Evolutionary conservation across 2,888 invertebrate species (phyloP), one percentile per base, ranked within the genome.

Genomic region (Acronicta leporina): DNA sequence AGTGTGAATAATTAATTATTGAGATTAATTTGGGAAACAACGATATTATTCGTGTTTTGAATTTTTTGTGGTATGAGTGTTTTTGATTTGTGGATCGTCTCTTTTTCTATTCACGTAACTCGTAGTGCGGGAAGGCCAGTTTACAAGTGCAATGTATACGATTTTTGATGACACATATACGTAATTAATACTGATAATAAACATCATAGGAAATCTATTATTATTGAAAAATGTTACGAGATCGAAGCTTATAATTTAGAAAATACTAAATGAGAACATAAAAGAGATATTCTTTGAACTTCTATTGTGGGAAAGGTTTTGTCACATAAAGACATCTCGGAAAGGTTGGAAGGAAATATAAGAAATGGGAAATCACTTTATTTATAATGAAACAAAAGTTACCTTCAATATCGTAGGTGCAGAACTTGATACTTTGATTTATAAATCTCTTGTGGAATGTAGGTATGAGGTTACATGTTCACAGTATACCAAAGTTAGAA

Each of bases 141-240:
- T 91, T 88, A 91, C 91, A 91, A 91, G 94, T 94, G 95, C 95
- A 95, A 94, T 95, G 94, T 94, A 94, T 94, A 95, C 94, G 94
- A 95, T 94, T 94, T 90, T 93, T 92, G 90, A 93, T 86, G 90
- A 93, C 92, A 91, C 90, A 94, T 94, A 94, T 94, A 94, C 94
- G 93, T 94, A 94, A 93, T 90, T 79, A 75, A 87, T 88, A 90
- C 89, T 91, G 90, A 92, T 92, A 91, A 88, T 91, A 87, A 91
- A 91, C 87, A 83, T 92, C 88, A 91, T 92, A 92, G 86, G 86
- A 85, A 90, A 90, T 88, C 86, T 91, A 88, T 88, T 86, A 88
- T 88, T 86, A 91, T 90, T 89, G 87, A 91, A 91, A 90, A 91
- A 87, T 90, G 89, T 92, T 91, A 89, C 88, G 88, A 91, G 85